phyloP scores from a whole-genome alignment of 2,888 invertebrate genomes.

The Acanthosepion esculentum region DNA sequence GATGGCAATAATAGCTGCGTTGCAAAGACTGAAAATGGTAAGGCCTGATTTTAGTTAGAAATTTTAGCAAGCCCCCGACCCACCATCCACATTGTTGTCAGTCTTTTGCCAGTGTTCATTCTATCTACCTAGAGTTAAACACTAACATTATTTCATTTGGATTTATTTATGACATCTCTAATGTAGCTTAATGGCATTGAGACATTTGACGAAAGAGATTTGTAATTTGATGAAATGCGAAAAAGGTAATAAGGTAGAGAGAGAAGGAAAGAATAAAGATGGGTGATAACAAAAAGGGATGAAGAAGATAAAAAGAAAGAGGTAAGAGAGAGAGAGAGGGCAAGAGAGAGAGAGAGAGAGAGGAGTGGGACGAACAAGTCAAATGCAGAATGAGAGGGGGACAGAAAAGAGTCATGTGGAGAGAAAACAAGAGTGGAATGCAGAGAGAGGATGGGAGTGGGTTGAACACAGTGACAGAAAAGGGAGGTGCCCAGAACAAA shows the following conservation, averaged over 20 bases:
- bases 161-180: background rate
- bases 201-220: background rate
- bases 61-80: background rate
- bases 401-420: background rate
- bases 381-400: no score
- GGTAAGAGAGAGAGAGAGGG: slow-evolving; percentile 49
- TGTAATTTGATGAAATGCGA: background rate
- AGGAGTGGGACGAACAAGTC: slow-evolving; percentile 56
- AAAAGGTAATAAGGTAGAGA: background rate
- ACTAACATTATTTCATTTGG: background rate
- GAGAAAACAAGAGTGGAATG: background rate
- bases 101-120: background rate
- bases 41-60: background rate
- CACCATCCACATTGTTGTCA: background rate
- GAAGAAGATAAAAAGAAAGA: slow-evolving; percentile 48
- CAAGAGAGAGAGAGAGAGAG: slow-evolving; percentile 59
- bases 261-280: background rate
- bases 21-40: background rate
- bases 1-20: background rate
- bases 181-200: background rate
- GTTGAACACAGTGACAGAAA: no score
- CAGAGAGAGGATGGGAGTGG: background rate
- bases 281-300: slow-evolving; percentile 43
- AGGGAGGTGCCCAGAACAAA: slow-evolving; percentile 58
- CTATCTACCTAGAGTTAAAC: background rate